These are phyloP conservation scores for Diplazon laetatorius DNA, from an alignment of 2,888 invertebrate species.

Conservation along the genomic window DNA sequence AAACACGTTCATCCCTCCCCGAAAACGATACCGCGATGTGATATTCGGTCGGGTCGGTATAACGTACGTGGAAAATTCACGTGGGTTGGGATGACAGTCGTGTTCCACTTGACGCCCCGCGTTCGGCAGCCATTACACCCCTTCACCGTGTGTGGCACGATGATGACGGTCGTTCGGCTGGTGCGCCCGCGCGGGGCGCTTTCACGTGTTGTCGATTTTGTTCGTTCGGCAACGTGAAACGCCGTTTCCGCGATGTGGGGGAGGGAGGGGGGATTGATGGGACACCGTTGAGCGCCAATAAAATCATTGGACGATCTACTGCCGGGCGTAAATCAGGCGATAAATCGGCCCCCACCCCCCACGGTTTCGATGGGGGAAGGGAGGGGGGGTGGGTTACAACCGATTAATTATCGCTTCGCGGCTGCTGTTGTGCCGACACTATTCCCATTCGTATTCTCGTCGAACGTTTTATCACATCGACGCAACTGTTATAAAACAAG, in stretches of 20 bases:
- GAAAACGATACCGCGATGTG: conserved; percentile 40
- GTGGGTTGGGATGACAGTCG: conserved; percentile 12
- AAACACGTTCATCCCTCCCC: conserved; percentile 10
- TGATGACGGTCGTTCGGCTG: not conserved
- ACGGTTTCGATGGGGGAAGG: too few species aligned
- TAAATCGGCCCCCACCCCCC: conserved; percentile 72
- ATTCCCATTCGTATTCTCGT: conserved; percentile 3
- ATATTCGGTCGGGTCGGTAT: too few species aligned
- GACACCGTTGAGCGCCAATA: conserved; percentile 73
- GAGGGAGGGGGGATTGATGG: conserved; percentile 73
- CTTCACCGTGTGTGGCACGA: not conserved
- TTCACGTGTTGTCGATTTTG: conserved; percentile 29
- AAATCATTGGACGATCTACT: conserved; percentile 68
- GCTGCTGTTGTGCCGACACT: conserved; percentile 15
- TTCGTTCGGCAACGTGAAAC: conserved; percentile 31
- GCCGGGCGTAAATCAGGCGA: conserved; percentile 62
- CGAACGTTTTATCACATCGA: conserved; percentile 2
- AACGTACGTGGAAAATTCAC: not conserved
- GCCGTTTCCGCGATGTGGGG: too few species aligned
- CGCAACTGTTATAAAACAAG: not conserved
- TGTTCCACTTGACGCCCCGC: conserved; percentile 12
- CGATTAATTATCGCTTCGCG: conserved; percentile 71
- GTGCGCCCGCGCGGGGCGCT: not conserved
- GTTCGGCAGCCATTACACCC: not conserved
- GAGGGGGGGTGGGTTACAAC: too few species aligned